Percentiles rank a stretch among this genome's conserved stretches.
phyloP scores from a whole-genome alignment of 2,888 invertebrate species.

The Drosophila acutilabella region DNA sequence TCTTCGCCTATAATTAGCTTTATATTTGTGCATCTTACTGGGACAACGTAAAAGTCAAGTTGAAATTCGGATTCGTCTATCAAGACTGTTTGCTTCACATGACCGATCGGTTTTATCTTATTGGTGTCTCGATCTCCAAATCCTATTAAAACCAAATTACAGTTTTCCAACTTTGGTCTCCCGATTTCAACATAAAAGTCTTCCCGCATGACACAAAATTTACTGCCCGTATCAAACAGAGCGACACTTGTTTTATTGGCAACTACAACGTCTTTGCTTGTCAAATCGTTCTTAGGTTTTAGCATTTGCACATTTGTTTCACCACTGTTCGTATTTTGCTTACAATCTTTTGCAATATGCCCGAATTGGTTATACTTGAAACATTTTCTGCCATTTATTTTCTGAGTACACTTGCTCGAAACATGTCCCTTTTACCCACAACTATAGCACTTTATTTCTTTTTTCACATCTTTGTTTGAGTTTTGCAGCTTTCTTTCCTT shows the following conservation, averaged over 20 bases:
- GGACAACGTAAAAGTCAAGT: neutral
- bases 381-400: slow-evolving; percentile 1
- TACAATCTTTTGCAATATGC: neutral
- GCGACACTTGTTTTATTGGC: too few species aligned
- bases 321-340: too few species aligned
- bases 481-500: too few species aligned
- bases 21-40: neutral
- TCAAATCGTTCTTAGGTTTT: too few species aligned
- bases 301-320: too few species aligned
- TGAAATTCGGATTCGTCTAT: neutral
- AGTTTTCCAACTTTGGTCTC: neutral
- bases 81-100: neutral
- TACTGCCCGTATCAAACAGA: neutral
- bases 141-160: neutral
- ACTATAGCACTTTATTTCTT: too few species aligned
- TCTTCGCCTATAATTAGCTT: slow-evolving; percentile 8
- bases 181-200: neutral
- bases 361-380: neutral
- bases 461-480: too few species aligned
- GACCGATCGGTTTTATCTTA: slow-evolving; percentile 1
- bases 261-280: too few species aligned
- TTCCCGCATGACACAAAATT: neutral
- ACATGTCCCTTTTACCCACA: neutral
- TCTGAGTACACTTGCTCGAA: neutral
- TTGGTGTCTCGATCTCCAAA: slow-evolving; percentile 1